Evolutionary conservation across 2,113 vertebrate genomes (phyloP).

Genomic region (Mobula hypostoma): DNA sequence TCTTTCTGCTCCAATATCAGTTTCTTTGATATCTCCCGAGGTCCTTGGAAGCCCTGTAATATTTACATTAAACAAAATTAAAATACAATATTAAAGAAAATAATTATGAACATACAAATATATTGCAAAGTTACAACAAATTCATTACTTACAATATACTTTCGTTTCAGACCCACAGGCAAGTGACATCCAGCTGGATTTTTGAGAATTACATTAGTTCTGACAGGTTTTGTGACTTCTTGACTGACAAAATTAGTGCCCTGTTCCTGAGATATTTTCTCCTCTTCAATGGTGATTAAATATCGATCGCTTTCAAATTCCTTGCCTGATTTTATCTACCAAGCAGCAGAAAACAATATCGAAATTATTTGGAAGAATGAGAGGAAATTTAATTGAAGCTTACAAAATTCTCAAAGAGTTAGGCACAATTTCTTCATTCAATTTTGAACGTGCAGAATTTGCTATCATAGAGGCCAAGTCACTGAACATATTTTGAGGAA

Average conservation of each 20-base stretch:
- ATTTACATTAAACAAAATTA: neutral
- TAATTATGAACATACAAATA: neutral
- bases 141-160: slow-evolving; percentile 52
- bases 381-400: no score
- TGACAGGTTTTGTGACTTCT: slow-evolving; percentile 34
- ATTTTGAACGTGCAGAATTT: no score
- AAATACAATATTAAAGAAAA: neutral
- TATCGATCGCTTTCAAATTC: slow-evolving; percentile 62
- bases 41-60: slow-evolving; percentile 59
- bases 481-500: no score
- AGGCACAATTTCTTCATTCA: no score
- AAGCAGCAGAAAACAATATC: neutral
- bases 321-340: slow-evolving; percentile 59
- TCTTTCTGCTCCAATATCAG: slow-evolving; percentile 40
- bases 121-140: neutral
- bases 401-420: no score
- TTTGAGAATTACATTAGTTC: slow-evolving; percentile 25
- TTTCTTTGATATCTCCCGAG: slow-evolving; percentile 56
- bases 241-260: slow-evolving; percentile 23
- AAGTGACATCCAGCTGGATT: slow-evolving; percentile 43
- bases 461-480: no score
- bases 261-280: slow-evolving; percentile 41
- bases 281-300: slow-evolving; percentile 60
- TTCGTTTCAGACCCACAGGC: slow-evolving; percentile 61
- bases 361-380: no score